Base-by-base conservation (phyloP, 2,797 vertebrate species). In the Aulostomus chinensis region DNA sequence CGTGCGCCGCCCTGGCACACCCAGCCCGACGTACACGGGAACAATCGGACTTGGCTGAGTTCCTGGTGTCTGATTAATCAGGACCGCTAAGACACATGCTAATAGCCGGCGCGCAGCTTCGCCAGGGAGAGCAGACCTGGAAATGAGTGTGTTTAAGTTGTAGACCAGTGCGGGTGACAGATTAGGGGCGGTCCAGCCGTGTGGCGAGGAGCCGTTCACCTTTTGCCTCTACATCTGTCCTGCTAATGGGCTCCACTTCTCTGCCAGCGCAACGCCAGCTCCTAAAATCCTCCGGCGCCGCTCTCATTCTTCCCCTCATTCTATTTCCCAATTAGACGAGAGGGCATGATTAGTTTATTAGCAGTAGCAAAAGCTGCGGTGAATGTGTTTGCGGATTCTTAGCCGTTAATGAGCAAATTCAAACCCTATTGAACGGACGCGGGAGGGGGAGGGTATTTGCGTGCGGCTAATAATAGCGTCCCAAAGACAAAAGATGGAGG, bases 401-500 rank as follows among this genome's bases (percentile, higher is more conserved):
- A 87, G 81, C 78, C 78, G 86, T 91, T 92, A 92, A 92, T 91
- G 91, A 92, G 89, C 89, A 87, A 91, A 91, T 91, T 89, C 83
- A 86, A 89, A 86, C 82, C 80, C 82, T 86, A 90, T 88, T 91
- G 89, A 90, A 89, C 49, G 86, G 76, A 80, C 76, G 66, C 47
- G 17, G 51, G 77, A 40, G 67, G 71, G 50, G 61, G 59, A 21
- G 63, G 68, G 58, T 70, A 81, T 79, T 85, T 68, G 61, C 76
- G 69, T 80, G 84, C 78, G 56, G 82, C 90, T 92, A 91, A 92
- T 92, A 93, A 92, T 92, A 91, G 90, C 83, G 57, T 91, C 87
- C 81, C 78, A 87, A 92, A 93, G 90, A 92, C 91, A 92, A 92
- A 91, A 91, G 89, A 92, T 91, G 84, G 88, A 92, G 91, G 91